Base-by-base conservation (phyloP, 1,140 invertebrate species). In the Steinernema khuongi region DNA sequence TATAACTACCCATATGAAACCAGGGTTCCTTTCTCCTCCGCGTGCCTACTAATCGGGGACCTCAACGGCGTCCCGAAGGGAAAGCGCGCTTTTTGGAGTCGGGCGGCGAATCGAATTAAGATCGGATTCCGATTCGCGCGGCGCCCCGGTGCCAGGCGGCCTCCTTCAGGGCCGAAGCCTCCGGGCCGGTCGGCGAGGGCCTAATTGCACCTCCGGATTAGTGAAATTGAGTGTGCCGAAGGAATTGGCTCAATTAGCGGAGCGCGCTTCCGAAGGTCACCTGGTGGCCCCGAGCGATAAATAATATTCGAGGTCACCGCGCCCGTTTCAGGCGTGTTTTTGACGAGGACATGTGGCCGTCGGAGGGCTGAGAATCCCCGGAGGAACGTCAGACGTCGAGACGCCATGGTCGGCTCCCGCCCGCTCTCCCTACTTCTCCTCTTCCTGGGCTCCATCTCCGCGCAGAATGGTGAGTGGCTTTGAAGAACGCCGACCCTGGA, bases 131-230 rank as follows among this genome's bases (percentile, higher is more conserved):
- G 50, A 60, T 14, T 60, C 26, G 14, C 14, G 14, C 50, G 11
- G 4, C 50, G 14, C 50, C 2, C 19, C 2, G 2, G 7, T 60
- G 50, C 22, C 50, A 60, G 7, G 14, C 50, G 50, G n/a, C n/a
- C n/a, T n/a, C n/a, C n/a, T n/a, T n/a, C n/a, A n/a, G n/a, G n/a
- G n/a, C n/a, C n/a, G n/a, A n/a, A n/a, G n/a, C n/a, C n/a, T n/a
- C n/a, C n/a, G n/a, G n/a, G n/a, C n/a, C n/a, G n/a, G n/a, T n/a
- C n/a, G 36, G n/a, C 36, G 36, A 41, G n/a, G 36, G 36, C 50
- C 50, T 60, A 60, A 60, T 60, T 60, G 50, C 50, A 60, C 50
- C 50, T 60, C 22, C 50, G 50, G 50, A 60, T 60, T 60, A 60
- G 50, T 60, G 50, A 60, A 60, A 60, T 60, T 60, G 50, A 60